Evolutionary conservation across 2,888 invertebrate genomes (phyloP).

Genomic region (Himalopsyche kuldschensis): DNA sequence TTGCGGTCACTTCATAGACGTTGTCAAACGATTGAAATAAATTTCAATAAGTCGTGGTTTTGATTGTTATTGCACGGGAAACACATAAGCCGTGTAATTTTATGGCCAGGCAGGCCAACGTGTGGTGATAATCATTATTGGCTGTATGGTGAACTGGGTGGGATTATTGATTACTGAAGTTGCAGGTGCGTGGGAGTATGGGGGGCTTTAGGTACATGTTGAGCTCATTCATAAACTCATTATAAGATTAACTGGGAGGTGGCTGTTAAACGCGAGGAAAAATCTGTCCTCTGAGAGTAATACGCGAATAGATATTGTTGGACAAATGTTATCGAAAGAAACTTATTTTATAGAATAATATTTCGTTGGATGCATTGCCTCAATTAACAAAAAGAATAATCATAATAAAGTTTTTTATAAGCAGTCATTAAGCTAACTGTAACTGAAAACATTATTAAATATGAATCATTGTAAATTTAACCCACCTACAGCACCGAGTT

Average conservation of each 20-base stretch:
- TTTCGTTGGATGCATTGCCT: too few relatives aligned
- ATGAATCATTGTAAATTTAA: too few relatives aligned
- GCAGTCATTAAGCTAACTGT: too few relatives aligned
- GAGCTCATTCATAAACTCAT: neutral
- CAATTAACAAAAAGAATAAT: too few relatives aligned
- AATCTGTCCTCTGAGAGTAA: too few relatives aligned
- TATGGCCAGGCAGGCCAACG: slow-evolving; percentile 7
- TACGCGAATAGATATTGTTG: too few relatives aligned
- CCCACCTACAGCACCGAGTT: too few relatives aligned
- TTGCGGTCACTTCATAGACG: neutral
- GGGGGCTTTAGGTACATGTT: neutral
- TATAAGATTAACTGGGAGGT: neutral
- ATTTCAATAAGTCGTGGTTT: slow-evolving; percentile 26
- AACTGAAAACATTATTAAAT: too few relatives aligned
- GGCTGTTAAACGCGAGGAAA: too few relatives aligned
- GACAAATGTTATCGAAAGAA: too few relatives aligned
- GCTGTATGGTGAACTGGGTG: neutral
- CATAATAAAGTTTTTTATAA: too few relatives aligned
- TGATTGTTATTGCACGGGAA: slow-evolving; percentile 27
- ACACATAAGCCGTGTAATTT: slow-evolving; percentile 29
- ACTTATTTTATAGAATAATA: too few relatives aligned
- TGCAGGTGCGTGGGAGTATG: neutral
- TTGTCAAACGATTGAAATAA: slow-evolving; percentile 20
- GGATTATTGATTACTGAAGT: slow-evolving; percentile 5
- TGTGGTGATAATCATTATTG: slow-evolving; percentile 28